A percentile compares a stretch with the other conserved stretches of the same genome.
phyloP scores from a whole-genome alignment of 2,113 vertebrate genomes.

The Podarcis muralis region DNA sequence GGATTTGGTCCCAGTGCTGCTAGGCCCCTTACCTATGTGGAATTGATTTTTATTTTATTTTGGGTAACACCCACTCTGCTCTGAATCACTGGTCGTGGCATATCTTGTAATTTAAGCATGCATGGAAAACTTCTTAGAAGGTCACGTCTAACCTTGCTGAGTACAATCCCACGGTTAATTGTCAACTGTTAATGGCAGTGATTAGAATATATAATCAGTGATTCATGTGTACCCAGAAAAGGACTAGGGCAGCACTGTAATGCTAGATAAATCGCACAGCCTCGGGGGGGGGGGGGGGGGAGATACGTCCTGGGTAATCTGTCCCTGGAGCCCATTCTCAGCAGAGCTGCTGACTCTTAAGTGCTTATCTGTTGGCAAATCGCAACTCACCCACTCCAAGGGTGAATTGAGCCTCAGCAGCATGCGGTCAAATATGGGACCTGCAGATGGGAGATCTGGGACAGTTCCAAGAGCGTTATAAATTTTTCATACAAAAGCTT shows the following conservation, averaged over 20 bases:
- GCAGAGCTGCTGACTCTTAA: constrained; percentile 44
- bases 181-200: constrained; percentile 34
- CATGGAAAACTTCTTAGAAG: constrained; percentile 41
- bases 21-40: not conserved
- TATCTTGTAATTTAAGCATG: constrained; percentile 55
- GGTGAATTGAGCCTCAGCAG: constrained; percentile 55
- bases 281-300: constrained; percentile 10
- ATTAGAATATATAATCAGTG: constrained; percentile 44
- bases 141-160: constrained; percentile 27
- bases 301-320: constrained; percentile 25
- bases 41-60: not conserved
- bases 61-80: not conserved
- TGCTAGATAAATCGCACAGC: constrained; percentile 61
- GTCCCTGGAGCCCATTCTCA: constrained; percentile 65
- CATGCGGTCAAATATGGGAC: constrained; percentile 40
- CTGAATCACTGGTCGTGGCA: not conserved
- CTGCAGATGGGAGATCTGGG: constrained; percentile 65
- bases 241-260: constrained; percentile 50
- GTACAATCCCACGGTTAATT: constrained; percentile 51
- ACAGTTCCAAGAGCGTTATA: constrained; percentile 58
- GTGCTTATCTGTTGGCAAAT: constrained; percentile 58
- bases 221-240: constrained; percentile 36
- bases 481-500: constrained; percentile 51
- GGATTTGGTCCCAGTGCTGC: not conserved
- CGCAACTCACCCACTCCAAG: constrained; percentile 40